Base-by-base conservation (phyloP, 2,113 vertebrate species). In the Azemiops feae region DNA sequence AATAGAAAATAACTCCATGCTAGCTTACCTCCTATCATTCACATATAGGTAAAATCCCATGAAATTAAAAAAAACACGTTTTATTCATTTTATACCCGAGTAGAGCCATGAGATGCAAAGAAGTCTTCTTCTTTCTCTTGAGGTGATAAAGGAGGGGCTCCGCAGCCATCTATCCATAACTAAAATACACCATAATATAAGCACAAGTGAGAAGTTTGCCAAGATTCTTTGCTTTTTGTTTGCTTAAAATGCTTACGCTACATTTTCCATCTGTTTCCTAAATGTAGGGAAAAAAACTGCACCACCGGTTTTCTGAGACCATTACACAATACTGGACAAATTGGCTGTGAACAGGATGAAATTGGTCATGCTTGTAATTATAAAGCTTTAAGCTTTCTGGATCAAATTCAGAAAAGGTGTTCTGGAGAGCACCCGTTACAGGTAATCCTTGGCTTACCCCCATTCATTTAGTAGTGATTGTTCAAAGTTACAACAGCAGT, bases 51-150 rank as follows among this genome's bases (percentile, higher is more conserved):
- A 81, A 43, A 81, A 81, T 81, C 39, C 74, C 74, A 81, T 23
- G 18, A 43, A 43, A 81, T 81, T 22, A 81, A 81, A 81, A 81
- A 57, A 57, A 81, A n/a, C n/a, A n/a, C 34, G 39, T 3, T 18
- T 8, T 93, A 25, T 1, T 4, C 30, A 55, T 90, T 43, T 87
- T 94, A 7, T 96, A 98, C 98, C 98, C 96, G 97, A 10, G 95
- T 87, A 95, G 97, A 94, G 64, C 90, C 96, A 23, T 98, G 99
- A 27, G 98, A 97, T 74, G 98, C 98, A 97, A 99, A 99, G 95
- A 99, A 99, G 88, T 99, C 99, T 60, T 98, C 97, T 47, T 99
- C 98, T 96, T 99, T 99, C 43, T 97, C 98, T 0, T 96, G 97
- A 3, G 98, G 98, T 57, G 98, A 98, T 0, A 39, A 94, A 57